These are phyloP conservation scores for Lanius ludovicianus DNA, from an alignment of 2,113 vertebrate genomes.

Conservation along the genomic window DNA sequence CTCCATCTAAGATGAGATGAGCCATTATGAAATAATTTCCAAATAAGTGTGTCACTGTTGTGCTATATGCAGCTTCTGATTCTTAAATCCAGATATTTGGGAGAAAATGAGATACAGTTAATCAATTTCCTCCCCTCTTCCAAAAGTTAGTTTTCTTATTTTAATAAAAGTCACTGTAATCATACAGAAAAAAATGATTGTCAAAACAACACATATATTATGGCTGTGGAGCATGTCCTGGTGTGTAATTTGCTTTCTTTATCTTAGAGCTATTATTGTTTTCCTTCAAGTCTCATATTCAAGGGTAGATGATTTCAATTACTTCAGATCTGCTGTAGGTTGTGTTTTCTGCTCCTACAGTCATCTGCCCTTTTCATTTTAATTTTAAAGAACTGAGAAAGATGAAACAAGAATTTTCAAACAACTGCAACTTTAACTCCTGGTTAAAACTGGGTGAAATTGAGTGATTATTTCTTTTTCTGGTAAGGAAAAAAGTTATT, in stretches of 20 bases:
- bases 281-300: not conserved
- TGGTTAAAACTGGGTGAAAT: not conserved
- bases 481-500: not conserved
- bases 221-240: not conserved
- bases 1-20: not conserved
- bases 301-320: not conserved
- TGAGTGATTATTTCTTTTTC: not conserved
- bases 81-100: not conserved
- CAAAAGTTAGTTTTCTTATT: not conserved
- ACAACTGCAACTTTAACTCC: not conserved
- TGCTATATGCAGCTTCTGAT: not conserved
- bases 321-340: not conserved
- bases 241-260: not conserved
- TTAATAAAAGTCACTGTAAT: not conserved
- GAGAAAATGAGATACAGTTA: not conserved
- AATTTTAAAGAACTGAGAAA: not conserved
- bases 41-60: not conserved
- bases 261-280: not conserved
- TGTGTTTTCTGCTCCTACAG: not conserved
- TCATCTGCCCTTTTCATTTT: not conserved
- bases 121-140: not conserved
- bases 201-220: not conserved
- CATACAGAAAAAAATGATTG: not conserved
- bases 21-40: not conserved
- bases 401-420: not conserved